A percentile compares a stretch with the other conserved stretches of the same genome.
These are phyloP conservation scores for Nysson spinosus DNA, from an alignment of 2,888 invertebrate species.

Conservation along the genomic window DNA sequence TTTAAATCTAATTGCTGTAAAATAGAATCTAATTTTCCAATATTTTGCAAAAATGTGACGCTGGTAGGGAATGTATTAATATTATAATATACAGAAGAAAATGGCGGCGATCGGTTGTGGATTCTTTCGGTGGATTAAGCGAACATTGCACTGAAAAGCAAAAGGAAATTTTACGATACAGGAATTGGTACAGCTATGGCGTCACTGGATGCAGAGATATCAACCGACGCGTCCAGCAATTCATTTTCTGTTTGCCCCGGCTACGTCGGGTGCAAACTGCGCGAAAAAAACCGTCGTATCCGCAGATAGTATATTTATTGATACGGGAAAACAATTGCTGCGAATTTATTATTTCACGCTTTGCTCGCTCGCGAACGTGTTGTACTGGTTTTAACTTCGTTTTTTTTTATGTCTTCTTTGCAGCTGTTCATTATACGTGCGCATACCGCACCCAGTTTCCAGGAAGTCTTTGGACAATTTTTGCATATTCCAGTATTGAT, in stretches of 20 bases:
- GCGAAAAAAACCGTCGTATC: conserved; percentile 46
- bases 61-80: no score
- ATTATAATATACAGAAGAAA: no score
- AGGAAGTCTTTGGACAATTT: no score
- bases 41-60: no score
- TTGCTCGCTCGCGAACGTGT: conserved; percentile 30
- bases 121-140: conserved; percentile 36
- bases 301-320: conserved; percentile 64
- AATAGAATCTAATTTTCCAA: no score
- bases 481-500: no score
- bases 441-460: not conserved
- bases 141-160: conserved; percentile 22
- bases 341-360: conserved; percentile 61
- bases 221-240: conserved; percentile 46
- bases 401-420: conserved; percentile 10
- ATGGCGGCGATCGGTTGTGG: no score
- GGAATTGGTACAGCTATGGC: conserved; percentile 6
- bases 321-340: conserved; percentile 62
- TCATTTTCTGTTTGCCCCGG: conserved; percentile 46
- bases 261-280: conserved; percentile 36
- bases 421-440: not conserved
- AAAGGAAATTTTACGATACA: conserved; percentile 41
- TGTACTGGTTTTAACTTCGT: conserved; percentile 22
- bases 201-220: conserved; percentile 41
- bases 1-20: no score